Evolutionary conservation across 2,113 vertebrate genomes (phyloP), one percentile per base, ranked within the genome.

Genomic region (Sylvietta virens): DNA sequence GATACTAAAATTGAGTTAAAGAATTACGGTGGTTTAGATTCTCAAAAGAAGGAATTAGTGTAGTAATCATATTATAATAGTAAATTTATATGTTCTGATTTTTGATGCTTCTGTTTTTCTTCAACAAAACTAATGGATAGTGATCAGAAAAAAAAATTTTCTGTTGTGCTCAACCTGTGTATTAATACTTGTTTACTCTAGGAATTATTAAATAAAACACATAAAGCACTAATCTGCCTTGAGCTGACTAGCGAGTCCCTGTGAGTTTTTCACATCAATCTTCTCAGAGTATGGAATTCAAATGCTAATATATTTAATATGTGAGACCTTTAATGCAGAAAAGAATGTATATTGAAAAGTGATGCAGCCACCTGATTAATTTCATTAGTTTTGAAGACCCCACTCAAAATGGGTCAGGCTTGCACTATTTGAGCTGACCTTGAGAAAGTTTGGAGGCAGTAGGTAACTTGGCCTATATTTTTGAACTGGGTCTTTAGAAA

Each of bases 341-440:
- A 82, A 69, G 12, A 19, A 18, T 5, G 3, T 11, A 10, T 48
- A 26, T 31, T 27, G 13, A 33, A 48, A 92, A 54, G 14, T 30
- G 14, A 77, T 77, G 56, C 16, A 62, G 30, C 14, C 72, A 50
- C 24, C 33, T 57, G 23, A 40, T 74, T 76, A 0, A 58, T 72
- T 81, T 51, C 11, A 3, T 39, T 71, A 56, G 37, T 82, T 86
- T 86, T 77, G 39, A 81, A 80, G 20, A 19, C 9, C 20, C 54
- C 22, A 30, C 27, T 69, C 26, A n/a, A 95, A 95, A 69, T 93
- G 47, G 91, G 90, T 88, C 91, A 97, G 15, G 10, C 42, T 87
- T 73, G 60, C 11, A 15, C 28, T 72, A 9, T 74, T 65, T 51
- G 73, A 69, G 57, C 58, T 95, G 90, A 95, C 93, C 54, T 95